Percentiles rank a stretch among this genome's conserved stretches.
Conservation (phyloP, 2,797 vertebrate species). For the Rhinichthys osculus region DNA sequence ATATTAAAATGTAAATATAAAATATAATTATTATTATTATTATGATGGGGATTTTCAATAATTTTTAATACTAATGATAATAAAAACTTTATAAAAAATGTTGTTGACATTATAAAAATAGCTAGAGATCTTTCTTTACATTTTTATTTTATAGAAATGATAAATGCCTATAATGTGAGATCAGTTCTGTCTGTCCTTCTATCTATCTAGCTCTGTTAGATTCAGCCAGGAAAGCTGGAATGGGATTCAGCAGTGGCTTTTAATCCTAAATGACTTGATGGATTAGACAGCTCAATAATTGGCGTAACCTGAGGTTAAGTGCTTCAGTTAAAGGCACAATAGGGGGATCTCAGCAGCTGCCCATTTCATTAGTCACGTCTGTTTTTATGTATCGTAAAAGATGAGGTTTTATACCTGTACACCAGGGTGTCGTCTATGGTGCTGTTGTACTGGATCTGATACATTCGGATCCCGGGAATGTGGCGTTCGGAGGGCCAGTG, state of each 20-base stretch:
- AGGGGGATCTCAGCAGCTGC: background rate
- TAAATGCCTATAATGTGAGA: background rate
- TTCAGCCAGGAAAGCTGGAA: background rate
- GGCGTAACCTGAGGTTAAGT: constrained; percentile 1
- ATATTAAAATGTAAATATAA: background rate
- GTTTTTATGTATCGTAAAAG: background rate
- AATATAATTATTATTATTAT: background rate
- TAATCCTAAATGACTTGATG: background rate
- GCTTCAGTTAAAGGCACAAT: background rate
- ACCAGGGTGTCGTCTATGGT: constrained; percentile 90
- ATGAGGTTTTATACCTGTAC: constrained; percentile 84
- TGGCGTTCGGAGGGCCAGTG: constrained; percentile 92
- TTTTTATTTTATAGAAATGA: background rate
- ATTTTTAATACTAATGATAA: background rate
- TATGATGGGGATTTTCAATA: background rate
- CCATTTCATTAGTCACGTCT: constrained; percentile 9
- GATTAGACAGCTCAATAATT: constrained; percentile 8
- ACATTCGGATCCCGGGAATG: constrained; percentile 92
- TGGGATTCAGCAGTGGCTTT: background rate
- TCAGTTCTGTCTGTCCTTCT: background rate
- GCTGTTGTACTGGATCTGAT: constrained; percentile 98
- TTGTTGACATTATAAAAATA: background rate
- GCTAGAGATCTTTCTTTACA: background rate
- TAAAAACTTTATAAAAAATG: too few species aligned
- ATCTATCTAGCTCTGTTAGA: background rate